These are phyloP conservation scores for Spodoptera litura DNA, from an alignment of 1,140 invertebrate genomes.

Conservation along the genomic window DNA sequence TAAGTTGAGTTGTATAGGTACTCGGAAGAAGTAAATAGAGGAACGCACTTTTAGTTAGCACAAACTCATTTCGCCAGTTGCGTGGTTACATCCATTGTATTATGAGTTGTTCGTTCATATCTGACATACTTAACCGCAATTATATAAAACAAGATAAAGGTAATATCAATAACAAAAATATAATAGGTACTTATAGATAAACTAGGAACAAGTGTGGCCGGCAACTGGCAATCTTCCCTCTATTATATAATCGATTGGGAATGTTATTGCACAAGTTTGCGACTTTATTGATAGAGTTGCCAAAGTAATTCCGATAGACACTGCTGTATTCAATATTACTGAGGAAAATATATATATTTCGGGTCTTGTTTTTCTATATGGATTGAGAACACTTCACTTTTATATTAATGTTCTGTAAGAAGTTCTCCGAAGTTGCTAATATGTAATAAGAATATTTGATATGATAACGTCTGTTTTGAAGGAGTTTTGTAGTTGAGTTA, in stretches of 20 bases:
- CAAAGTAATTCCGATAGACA: conserved; percentile 75
- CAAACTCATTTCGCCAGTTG: too few species aligned
- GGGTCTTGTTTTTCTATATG: not conserved
- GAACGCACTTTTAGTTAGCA: not conserved
- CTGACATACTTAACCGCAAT: too few species aligned
- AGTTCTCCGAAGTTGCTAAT: not conserved
- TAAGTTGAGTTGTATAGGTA: too few species aligned
- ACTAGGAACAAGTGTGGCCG: conserved; percentile 45
- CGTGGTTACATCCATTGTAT: too few species aligned
- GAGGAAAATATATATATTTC: conserved; percentile 22
- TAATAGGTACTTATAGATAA: conserved; percentile 46
- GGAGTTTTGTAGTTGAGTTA: not conserved
- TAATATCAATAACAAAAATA: conserved; percentile 26
- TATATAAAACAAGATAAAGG: not conserved
- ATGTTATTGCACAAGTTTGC: conserved; percentile 81
- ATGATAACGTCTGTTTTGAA: not conserved
- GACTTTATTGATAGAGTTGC: conserved; percentile 83
- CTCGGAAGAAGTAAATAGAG: not conserved
- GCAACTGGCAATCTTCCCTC: conserved; percentile 57
- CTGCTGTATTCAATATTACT: conserved; percentile 58
- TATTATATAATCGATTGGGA: conserved; percentile 74
- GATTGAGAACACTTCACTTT: not conserved
- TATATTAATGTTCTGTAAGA: not conserved
- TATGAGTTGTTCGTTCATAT: too few species aligned
- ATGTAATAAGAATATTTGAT: not conserved